These are phyloP conservation scores for Micromys minutus DNA, from an alignment of 2,113 vertebrate species.

Conservation along the genomic window DNA sequence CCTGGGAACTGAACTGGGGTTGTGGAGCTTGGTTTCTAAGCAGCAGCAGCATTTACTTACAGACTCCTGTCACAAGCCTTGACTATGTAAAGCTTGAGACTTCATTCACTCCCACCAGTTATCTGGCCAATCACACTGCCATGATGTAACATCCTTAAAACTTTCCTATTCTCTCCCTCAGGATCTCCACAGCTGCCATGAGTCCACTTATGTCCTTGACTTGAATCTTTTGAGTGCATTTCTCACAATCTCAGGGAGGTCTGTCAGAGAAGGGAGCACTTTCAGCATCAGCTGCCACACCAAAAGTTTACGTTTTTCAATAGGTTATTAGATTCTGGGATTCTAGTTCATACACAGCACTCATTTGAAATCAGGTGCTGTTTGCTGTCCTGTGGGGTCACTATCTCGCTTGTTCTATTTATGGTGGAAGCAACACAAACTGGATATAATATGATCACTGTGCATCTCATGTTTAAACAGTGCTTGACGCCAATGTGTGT, in stretches of 20 bases:
- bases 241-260: not conserved
- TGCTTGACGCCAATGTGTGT: not conserved
- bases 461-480: rapidly evolving
- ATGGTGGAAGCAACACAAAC: not conserved
- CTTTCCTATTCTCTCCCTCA: not conserved
- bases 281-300: too few species aligned
- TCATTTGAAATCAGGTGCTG: not conserved
- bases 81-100: not conserved
- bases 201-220: not conserved
- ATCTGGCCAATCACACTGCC: not conserved
- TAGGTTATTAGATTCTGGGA: too few species aligned
- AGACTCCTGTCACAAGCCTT: not conserved
- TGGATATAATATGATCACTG: not conserved
- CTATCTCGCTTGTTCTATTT: not conserved
- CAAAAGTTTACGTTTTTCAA: too few species aligned
- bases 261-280: not conserved
- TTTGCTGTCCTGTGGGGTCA: rapidly evolving
- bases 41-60: not conserved
- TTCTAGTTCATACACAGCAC: not conserved
- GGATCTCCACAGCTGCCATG: not conserved
- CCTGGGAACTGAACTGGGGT: too few species aligned
- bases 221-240: too few species aligned
- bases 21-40: not conserved
- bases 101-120: not conserved
- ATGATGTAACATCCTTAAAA: not conserved